Evolutionary conservation across 2,113 vertebrate genomes (phyloP), one percentile per base, ranked within the genome.

Genomic region (Pagrus major): DNA sequence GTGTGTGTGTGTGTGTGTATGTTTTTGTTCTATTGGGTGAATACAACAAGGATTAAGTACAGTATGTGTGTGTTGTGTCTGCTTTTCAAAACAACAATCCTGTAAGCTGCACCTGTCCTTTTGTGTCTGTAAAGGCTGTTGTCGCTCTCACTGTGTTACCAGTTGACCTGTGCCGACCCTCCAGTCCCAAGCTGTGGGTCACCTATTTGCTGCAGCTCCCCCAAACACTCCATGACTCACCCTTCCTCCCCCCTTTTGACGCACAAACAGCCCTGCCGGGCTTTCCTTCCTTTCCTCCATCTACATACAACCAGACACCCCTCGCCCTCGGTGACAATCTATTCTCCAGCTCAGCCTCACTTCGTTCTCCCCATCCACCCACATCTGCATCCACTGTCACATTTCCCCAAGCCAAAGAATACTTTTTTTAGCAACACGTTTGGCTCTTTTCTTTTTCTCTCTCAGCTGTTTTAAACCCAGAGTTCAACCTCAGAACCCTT

Each of bases 401-500:
- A 86, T 64, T 41, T 78, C 82, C 82, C 55, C 27, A 12, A 81
- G 77, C 49, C 4, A 75, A 71, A 77, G 51, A 60, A 27, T 23
- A 37, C 51, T 75, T 88, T 91, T 76, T 84, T 76, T 61, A 73
- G 83, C 29, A 85, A 46, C 47, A 12, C 20, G 10, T 80, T 81
- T 65, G 49, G 65, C 58, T 77, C 52, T 71, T 84, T 81, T 72
- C 65, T 80, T 44, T 78, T n/a, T 63, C 47, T 72, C n/a, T 76
- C 78, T 73, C 18, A 4, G 56, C 71, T 79, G 70, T 78, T 91
- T 81, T 80, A 89, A 88, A 81, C 35, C 78, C 67, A n/a, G 64
- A 83, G 64, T 89, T 87, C 86, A 86, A 83, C 83, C 76, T 81
- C 66, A 66, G 72, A 80, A 83, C 69, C 68, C 76, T 67, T 59